Evolutionary conservation across 2,888 invertebrate genomes (phyloP), one percentile per base, ranked within the genome.

Genomic region (Macaria notata): DNA sequence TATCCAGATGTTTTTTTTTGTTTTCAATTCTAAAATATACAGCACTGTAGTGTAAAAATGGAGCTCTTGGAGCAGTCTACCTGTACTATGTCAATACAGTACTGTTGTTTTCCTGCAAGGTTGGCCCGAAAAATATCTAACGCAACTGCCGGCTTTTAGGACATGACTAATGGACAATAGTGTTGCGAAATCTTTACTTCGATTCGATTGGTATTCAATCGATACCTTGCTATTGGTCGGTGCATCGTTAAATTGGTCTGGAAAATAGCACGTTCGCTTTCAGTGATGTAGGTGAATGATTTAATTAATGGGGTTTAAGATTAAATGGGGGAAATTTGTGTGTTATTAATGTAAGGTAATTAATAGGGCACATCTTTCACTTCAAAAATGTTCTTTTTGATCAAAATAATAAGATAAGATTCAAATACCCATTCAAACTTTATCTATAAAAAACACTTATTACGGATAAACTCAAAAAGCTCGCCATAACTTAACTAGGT

Each of bases 161-260:
- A 86, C 88, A 86, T 86, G 85, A 87, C 88, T 81, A 88, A 88
- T 83, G 75, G 70, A 85, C 83, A 84, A 84, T 83, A 61, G 75
- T 52, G 68, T 86, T 84, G 75, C 80, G 78, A 84, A 78, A 85
- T 19, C 19, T 19, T 19, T 19, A 19, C 19, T 19, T 19, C 19
- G 19, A 19, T 19, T 19, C 19, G 19, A 19, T 19, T 19, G 19
- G 19, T 19, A 2, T 19, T 19, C 19, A 19, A 19, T 19, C 19
- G 19, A 19, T 19, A 19, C 19, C 19, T 19, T 19, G 19, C 19
- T 19, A 19, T 54, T 61, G 55, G 59, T 39, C 42, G 54, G 47
- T 57, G 47, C 59, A 53, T 62, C 64, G 58, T 64, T 61, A 64
- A 64, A 54, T 54, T 54, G 19, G 52, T 56, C 54, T 58, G 49